phyloP scores from a whole-genome alignment of 2,797 vertebrate species.

The Macropodus opercularis region DNA sequence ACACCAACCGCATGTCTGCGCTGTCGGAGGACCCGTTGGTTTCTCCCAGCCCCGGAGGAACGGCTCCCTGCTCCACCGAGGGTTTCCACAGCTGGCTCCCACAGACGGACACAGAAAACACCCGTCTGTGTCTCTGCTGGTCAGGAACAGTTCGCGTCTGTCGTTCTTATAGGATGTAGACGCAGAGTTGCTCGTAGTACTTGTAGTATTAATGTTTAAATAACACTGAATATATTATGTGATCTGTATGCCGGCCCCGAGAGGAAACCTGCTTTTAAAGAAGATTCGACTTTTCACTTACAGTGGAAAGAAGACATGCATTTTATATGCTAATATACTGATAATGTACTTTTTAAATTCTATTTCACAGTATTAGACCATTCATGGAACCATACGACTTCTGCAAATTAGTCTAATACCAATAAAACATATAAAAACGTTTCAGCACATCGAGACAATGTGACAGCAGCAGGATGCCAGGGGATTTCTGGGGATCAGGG shows the following conservation, averaged over 20 bases:
- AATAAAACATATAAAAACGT: background rate
- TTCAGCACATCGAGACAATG: background rate
- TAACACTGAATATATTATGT: too few species aligned
- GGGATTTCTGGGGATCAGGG: constrained; percentile 6
- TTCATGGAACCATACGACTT: background rate
- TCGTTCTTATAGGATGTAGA: background rate
- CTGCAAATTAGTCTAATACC: background rate
- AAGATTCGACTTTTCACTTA: too few species aligned
- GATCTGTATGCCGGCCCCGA: too few species aligned
- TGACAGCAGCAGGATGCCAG: background rate
- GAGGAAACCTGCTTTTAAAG: too few species aligned
- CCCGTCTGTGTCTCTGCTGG: constrained; percentile 19
- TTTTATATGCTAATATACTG: background rate
- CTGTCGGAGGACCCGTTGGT: constrained; percentile 23
- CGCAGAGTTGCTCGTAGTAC: background rate
- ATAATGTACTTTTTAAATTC: background rate
- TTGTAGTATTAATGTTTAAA: too few species aligned
- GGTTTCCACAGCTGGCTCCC: constrained; percentile 21
- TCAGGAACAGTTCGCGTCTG: too few species aligned
- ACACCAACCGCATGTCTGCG: constrained; percentile 32
- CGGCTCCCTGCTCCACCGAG: constrained; percentile 16
- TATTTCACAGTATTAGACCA: background rate
- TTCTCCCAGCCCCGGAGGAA: constrained; percentile 21
- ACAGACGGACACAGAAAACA: constrained; percentile 22
- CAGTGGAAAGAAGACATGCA: too few species aligned